Percentiles rank a stretch among this genome's conserved stretches.
Evolutionary conservation across 2,113 vertebrate genomes (phyloP).

Genomic region (Anseranas semipalmata): DNA sequence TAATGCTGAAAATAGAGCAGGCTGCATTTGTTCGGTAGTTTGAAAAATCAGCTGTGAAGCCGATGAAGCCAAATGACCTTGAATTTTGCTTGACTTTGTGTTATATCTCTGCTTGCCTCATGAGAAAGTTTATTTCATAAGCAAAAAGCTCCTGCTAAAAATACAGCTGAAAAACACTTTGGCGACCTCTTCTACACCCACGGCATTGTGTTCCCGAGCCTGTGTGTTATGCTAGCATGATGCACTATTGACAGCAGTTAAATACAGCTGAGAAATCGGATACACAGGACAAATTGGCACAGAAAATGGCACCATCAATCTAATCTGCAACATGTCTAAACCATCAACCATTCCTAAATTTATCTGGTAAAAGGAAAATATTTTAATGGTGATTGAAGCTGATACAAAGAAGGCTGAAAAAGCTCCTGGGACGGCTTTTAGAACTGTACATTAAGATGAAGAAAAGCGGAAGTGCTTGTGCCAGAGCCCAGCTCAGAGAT

Average conservation of each 20-base stretch:
- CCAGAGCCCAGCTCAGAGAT: rapidly evolving
- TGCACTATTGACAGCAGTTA: neutral
- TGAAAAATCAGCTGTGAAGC: neutral
- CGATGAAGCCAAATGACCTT: neutral
- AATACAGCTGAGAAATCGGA: slow-evolving; percentile 41
- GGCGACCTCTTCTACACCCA: neutral
- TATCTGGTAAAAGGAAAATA: neutral
- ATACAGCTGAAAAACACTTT: slow-evolving; percentile 66
- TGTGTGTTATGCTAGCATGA: neutral
- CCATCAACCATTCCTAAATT: neutral
- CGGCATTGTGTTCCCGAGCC: neutral
- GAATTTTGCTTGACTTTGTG: neutral
- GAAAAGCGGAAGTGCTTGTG: neutral
- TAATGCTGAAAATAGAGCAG: neutral
- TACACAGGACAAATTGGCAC: neutral
- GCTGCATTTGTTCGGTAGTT: neutral
- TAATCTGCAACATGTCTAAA: rapidly evolving
- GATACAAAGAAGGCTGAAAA: neutral
- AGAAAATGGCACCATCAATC: neutral
- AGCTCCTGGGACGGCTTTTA: neutral
- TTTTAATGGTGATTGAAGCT: neutral
- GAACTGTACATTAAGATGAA: neutral
- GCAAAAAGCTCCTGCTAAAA: slow-evolving; percentile 64
- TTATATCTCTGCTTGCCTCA: neutral
- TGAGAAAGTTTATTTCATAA: slow-evolving; percentile 68